A percentile compares a stretch with the other conserved stretches of the same genome.
phyloP scores from a whole-genome alignment of 2,888 invertebrate species.

The Hoplodrina ambigua region DNA sequence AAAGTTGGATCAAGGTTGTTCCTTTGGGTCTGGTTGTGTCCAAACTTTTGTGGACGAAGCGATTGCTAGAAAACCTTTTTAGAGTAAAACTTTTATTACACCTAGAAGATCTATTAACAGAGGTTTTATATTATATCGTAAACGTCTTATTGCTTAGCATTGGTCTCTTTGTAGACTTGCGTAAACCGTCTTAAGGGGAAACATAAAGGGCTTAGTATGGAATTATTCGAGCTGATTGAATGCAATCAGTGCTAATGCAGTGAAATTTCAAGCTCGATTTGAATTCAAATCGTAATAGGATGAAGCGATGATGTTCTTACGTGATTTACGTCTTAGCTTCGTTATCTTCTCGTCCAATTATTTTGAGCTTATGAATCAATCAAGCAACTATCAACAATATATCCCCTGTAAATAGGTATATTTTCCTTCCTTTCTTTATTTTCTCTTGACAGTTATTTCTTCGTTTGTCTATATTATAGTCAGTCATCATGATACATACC shows the following conservation, averaged over 20 bases:
- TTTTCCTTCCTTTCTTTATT: not conserved
- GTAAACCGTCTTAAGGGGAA: slow-evolving; percentile 23
- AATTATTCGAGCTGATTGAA: slow-evolving; percentile 40
- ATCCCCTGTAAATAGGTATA: not conserved
- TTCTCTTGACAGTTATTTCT: not conserved
- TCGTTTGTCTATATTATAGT: not conserved
- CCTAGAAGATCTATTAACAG: slow-evolving; percentile 13
- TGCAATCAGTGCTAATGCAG: slow-evolving; percentile 46
- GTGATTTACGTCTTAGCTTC: not conserved
- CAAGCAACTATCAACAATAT: not conserved
- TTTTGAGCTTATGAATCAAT: too few species aligned
- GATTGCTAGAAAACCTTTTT: slow-evolving; percentile 26
- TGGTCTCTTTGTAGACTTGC: slow-evolving; percentile 26
- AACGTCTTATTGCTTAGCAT: slow-evolving; percentile 30
- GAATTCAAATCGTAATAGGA: slow-evolving; percentile 25
- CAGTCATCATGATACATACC: slow-evolving; percentile 16
- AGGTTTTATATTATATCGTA: slow-evolving; percentile 41
- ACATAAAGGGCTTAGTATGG: slow-evolving; percentile 23
- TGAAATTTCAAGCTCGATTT: slow-evolving; percentile 7
- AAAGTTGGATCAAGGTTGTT: slow-evolving; percentile 41
- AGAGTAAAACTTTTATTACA: slow-evolving; percentile 41
- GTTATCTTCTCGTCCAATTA: not conserved
- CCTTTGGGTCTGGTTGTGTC: slow-evolving; percentile 32
- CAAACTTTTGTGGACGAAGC: slow-evolving; percentile 36
- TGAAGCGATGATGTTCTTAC: not conserved